Percentiles rank a stretch among this genome's conserved stretches.
These are phyloP conservation scores for Schmidtea mediterranea DNA, from an alignment of 1,140 invertebrate genomes.

Conservation along the genomic window DNA sequence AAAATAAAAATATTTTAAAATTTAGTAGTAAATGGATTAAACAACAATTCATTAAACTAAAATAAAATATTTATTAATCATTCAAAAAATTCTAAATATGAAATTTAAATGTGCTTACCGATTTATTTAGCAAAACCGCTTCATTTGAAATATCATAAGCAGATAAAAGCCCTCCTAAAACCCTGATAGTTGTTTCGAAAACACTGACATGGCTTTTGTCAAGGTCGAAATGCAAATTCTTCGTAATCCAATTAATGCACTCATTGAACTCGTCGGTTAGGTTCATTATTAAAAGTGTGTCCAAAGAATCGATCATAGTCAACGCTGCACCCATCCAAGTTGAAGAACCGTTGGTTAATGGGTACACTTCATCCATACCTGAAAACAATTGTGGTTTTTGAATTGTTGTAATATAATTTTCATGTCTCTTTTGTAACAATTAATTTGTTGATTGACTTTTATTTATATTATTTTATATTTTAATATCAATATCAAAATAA, in stretches of 20 bases:
- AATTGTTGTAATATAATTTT: too few species aligned
- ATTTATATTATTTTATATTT: too few species aligned
- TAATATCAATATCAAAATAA: too few species aligned
- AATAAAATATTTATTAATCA: too few species aligned
- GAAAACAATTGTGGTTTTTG: too few species aligned
- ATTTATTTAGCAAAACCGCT: background rate
- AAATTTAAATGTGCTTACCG: too few species aligned
- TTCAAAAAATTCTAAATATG: too few species aligned
- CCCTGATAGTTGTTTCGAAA: slow-evolving; percentile 95
- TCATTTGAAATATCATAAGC: slow-evolving; percentile 79
- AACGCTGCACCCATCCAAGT: slow-evolving; percentile 2
- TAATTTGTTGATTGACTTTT: too few species aligned
- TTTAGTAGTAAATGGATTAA: too few species aligned
- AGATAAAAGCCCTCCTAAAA: slow-evolving; percentile 70
- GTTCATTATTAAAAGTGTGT: slow-evolving; percentile 83
- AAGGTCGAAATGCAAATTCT: slow-evolving; percentile 37
- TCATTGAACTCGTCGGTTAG: slow-evolving; percentile 60
- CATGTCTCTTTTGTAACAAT: too few species aligned
- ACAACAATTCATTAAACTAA: too few species aligned
- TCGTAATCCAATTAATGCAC: slow-evolving; percentile 62
- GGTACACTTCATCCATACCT: slow-evolving; percentile 1
- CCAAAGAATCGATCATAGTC: slow-evolving; percentile 71
- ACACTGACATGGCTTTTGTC: slow-evolving; percentile 65
- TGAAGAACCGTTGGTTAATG: background rate
- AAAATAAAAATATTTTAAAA: too few species aligned